phyloP scores from a whole-genome alignment of 2,113 vertebrate genomes.

The Urocolius indicus region DNA sequence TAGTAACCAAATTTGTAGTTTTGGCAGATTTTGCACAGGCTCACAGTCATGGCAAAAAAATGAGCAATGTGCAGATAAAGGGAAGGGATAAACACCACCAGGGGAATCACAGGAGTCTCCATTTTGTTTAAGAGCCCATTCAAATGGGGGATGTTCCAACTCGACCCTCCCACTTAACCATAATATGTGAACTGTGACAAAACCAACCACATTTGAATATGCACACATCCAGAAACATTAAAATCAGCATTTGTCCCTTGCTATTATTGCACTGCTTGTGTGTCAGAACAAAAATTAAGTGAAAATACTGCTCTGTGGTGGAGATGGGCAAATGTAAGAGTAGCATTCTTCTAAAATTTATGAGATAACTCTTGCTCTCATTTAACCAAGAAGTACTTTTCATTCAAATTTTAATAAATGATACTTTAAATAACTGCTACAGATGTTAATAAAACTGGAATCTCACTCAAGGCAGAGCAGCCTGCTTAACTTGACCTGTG shows the following conservation, averaged over 20 bases:
- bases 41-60: background rate
- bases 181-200: background rate
- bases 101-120: background rate
- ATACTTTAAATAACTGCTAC: background rate
- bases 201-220: background rate
- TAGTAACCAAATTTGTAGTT: background rate
- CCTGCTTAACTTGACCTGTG: background rate
- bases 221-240: background rate
- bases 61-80: background rate
- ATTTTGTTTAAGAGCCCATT: background rate
- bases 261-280: background rate
- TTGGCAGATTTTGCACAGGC: background rate
- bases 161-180: fast-evolving
- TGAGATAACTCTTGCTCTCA: background rate
- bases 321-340: background rate
- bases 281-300: background rate
- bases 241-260: background rate
- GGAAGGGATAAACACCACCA: background rate
- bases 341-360: background rate
- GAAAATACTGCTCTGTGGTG: background rate
- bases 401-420: background rate
- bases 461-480: background rate
- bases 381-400: background rate
- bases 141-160: background rate
- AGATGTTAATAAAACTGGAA: background rate